Evolutionary conservation across 1,140 invertebrate species (phyloP).

Genomic region (Drosophila nikananu): DNA sequence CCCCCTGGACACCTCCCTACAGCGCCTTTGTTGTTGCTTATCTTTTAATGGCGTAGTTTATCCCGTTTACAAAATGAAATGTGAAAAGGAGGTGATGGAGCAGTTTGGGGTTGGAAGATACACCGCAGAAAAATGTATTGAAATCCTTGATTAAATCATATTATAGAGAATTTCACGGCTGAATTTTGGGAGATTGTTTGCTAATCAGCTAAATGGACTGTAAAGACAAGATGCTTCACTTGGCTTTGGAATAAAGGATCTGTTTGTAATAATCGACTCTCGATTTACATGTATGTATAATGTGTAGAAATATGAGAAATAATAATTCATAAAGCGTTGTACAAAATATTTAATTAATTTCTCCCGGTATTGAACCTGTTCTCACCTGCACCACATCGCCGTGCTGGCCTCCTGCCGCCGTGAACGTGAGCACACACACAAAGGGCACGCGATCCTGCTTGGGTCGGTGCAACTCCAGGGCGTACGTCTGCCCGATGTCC

Average conservation of each 20-base stretch:
- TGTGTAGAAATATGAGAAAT: not conserved
- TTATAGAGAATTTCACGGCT: not conserved
- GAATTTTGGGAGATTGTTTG: not conserved
- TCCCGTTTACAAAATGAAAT: conserved; percentile 76
- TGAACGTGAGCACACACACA: conserved; percentile 93
- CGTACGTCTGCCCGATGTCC: conserved; percentile 92
- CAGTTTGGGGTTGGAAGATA: not conserved
- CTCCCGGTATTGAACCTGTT: not conserved
- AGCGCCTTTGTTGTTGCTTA: conserved; percentile 61
- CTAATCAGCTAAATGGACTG: not conserved
- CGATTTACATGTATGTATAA: not conserved
- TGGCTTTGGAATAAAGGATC: not conserved
- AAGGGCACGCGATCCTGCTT: conserved; percentile 93
- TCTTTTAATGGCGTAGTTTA: conserved; percentile 81
- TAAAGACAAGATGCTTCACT: not conserved
- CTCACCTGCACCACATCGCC: conserved; percentile 94
- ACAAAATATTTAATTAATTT: not conserved
- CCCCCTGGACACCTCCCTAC: not conserved
- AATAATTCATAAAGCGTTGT: not conserved
- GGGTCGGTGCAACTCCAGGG: conserved; percentile 92
- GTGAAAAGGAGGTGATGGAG: conserved; percentile 45
- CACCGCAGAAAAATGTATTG: conserved; percentile 4
- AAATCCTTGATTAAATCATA: not conserved
- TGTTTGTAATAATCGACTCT: not conserved
- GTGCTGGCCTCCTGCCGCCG: conserved; percentile 92